Percentiles rank a stretch among this genome's conserved stretches.
phyloP scores from a whole-genome alignment of 2,888 invertebrate genomes.

The Siphlonurus alternatus region DNA sequence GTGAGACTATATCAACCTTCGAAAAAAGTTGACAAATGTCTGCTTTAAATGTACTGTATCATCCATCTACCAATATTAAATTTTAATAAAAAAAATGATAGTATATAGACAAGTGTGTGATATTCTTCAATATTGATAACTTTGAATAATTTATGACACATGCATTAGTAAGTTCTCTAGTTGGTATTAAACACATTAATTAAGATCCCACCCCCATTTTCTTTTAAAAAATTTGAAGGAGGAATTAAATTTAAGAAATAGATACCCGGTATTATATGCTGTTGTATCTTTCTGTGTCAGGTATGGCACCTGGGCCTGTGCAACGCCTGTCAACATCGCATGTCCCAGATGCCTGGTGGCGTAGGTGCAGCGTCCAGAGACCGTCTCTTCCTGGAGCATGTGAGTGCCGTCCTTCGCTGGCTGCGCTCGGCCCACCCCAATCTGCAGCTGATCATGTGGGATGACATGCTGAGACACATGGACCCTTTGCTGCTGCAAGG shows the following conservation, averaged over 20 bases:
- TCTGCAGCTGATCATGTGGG: slow-evolving; percentile 61
- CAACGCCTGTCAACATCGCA: slow-evolving; percentile 31
- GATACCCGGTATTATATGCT: no score
- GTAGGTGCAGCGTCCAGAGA: slow-evolving; percentile 31
- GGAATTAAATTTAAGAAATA: no score
- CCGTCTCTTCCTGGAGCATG: slow-evolving; percentile 47
- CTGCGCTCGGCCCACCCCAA: slow-evolving; percentile 42
- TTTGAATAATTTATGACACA: no score
- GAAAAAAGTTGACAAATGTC: no score
- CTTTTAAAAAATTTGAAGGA: no score
- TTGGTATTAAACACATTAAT: no score
- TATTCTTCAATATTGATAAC: no score
- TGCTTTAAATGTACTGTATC: background rate
- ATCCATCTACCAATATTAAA: slow-evolving; percentile 7
- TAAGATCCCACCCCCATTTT: no score
- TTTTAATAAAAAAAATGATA: slow-evolving; percentile 1
- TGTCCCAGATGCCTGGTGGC: slow-evolving; percentile 25
- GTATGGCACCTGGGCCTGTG: slow-evolving; percentile 57
- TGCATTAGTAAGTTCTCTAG: no score
- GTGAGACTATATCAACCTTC: slow-evolving; percentile 24
- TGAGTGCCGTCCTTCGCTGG: slow-evolving; percentile 39
- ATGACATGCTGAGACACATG: slow-evolving; percentile 63
- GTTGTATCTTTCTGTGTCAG: no score
- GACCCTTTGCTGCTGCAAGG: slow-evolving; percentile 36
- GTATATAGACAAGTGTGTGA: slow-evolving; percentile 5